Percentiles rank a stretch among this genome's conserved stretches.
Evolutionary conservation across 2,797 vertebrate genomes (phyloP).

Genomic region (Neosilurus hyrtlii): DNA sequence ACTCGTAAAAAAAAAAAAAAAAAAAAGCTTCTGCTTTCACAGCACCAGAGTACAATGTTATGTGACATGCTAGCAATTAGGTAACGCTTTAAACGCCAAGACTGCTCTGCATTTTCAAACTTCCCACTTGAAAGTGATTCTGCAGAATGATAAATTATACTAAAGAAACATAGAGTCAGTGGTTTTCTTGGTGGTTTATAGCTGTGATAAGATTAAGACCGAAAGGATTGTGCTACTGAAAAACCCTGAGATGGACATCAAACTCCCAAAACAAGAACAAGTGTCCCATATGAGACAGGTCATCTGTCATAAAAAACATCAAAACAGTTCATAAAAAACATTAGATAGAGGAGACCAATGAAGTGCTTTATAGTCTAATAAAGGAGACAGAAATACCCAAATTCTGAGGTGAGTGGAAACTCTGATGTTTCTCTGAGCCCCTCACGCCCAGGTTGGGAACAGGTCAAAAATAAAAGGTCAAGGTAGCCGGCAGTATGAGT

Average conservation of each 20-base stretch:
- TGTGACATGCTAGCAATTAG: constrained; percentile 9
- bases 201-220: constrained; percentile 20
- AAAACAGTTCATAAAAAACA: constrained; percentile 43
- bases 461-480: neutral
- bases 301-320: constrained; percentile 38
- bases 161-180: constrained; percentile 25
- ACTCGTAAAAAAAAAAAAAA: constrained; percentile 54
- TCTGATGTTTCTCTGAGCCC: neutral
- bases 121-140: constrained; percentile 23
- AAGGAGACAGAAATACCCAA: neutral
- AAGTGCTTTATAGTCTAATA: neutral
- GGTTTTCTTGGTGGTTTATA: constrained; percentile 25
- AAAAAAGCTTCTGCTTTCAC: constrained; percentile 39
- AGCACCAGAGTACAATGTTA: constrained; percentile 1
- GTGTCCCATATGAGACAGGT: constrained; percentile 67
- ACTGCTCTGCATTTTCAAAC: constrained; percentile 6
- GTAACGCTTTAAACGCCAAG: constrained; percentile 6
- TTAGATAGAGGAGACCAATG: neutral
- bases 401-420: neutral
- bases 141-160: constrained; percentile 22
- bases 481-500: neutral
- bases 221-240: constrained; percentile 35
- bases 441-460: too few relatives aligned
- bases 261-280: constrained; percentile 63
- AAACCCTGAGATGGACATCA: constrained; percentile 18